Conservation (phyloP, 2,797 vertebrate species). For the Pangasius sanitwongsei region DNA sequence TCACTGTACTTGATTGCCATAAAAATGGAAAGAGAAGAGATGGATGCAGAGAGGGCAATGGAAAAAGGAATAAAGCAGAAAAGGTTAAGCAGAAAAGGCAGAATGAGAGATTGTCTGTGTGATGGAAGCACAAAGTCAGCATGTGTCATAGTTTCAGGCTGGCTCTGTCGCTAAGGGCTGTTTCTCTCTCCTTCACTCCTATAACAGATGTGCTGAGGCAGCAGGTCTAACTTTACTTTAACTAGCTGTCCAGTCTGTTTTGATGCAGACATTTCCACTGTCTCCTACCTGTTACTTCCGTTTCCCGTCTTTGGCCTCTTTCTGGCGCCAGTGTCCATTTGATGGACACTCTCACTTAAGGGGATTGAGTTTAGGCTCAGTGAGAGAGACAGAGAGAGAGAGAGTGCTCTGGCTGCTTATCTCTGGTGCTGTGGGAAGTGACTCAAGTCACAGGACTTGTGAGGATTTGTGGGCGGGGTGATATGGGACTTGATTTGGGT, state of each 20-base stretch:
- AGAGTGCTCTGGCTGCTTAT: not conserved
- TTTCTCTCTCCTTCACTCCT: not conserved
- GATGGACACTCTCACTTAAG: constrained; percentile 12
- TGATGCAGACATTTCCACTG: not conserved
- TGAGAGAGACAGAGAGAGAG: not conserved
- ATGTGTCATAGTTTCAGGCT: constrained; percentile 8
- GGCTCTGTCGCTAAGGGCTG: not conserved
- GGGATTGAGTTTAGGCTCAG: constrained; percentile 11
- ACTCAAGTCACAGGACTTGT: not conserved
- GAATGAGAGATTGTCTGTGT: constrained; percentile 37
- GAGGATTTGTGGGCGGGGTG: not conserved
- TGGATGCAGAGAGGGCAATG: not conserved
- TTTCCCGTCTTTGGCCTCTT: constrained; percentile 5
- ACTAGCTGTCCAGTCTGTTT: constrained; percentile 11
- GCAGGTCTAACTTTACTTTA: constrained; percentile 30
- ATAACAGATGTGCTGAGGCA: constrained; percentile 36
- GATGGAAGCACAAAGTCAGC: constrained; percentile 35
- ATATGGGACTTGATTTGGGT: not conserved
- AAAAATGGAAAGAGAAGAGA: constrained; percentile 5
- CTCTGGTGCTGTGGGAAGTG: not conserved
- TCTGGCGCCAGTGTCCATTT: not conserved
- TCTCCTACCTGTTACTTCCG: not conserved
- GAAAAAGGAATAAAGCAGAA: constrained; percentile 9
- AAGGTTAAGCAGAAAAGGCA: constrained; percentile 8
- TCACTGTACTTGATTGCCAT: not conserved